Evolutionary conservation across 64 coral and sea anemone genomes (phyloP).

Genomic region (Acropora tenuis): DNA sequence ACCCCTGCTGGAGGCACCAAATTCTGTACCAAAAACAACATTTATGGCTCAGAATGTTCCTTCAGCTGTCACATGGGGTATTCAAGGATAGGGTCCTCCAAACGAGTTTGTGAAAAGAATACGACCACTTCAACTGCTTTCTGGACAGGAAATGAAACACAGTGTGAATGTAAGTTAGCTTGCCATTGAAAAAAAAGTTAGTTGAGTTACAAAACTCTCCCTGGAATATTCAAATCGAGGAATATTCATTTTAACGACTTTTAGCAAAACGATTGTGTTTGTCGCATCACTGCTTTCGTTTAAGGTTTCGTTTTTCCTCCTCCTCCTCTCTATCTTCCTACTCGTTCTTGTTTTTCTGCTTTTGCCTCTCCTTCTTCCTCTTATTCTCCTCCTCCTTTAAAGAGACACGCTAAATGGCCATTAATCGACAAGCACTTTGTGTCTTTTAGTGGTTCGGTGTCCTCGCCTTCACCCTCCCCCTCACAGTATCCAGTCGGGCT

Average conservation of each 20-base stretch:
- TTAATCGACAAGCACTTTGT: background rate
- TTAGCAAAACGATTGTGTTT: no score
- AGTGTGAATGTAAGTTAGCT: slow-evolving; percentile 63
- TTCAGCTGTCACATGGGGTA: slow-evolving; percentile 61
- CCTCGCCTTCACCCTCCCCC: slow-evolving; percentile 8
- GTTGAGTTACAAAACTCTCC: no score
- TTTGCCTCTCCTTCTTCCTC: background rate
- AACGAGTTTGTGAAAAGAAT: slow-evolving; percentile 60
- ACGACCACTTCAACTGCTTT: background rate
- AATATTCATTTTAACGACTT: no score
- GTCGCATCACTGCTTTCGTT: no score
- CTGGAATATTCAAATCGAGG: no score
- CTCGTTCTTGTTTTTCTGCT: no score
- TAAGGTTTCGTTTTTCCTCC: no score
- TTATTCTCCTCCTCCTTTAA: background rate
- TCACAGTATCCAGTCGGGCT: slow-evolving; percentile 44
- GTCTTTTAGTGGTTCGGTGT: slow-evolving; percentile 49
- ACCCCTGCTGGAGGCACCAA: slow-evolving; percentile 38
- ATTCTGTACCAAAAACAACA: slow-evolving; percentile 47
- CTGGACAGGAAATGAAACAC: slow-evolving; percentile 74
- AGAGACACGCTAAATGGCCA: background rate
- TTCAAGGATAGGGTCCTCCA: slow-evolving; percentile 15
- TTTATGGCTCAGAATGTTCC: slow-evolving; percentile 61
- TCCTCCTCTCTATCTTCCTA: no score
- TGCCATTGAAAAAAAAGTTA: background rate